These are phyloP conservation scores for Pemphigus obesinymphae DNA, from an alignment of 1,140 invertebrate species.

Conservation along the genomic window DNA sequence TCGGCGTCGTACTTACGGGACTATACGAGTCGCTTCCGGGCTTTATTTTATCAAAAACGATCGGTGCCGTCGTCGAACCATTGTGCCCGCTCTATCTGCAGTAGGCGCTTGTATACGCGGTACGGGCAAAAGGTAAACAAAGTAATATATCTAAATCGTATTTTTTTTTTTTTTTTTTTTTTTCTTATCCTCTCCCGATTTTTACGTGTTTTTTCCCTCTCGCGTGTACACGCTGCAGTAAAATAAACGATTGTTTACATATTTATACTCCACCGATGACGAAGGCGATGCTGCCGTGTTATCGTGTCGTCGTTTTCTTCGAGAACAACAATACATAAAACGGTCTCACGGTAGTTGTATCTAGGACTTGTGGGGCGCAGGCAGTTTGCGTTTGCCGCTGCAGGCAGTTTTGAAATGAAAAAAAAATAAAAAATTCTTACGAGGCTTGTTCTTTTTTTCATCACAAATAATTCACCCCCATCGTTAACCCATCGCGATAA, in stretches of 20 bases:
- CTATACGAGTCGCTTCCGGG: not conserved
- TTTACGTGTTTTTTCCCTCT: not conserved
- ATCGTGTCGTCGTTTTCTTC: slow-evolving; percentile 8
- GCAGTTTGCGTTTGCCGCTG: not conserved
- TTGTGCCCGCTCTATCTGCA: not conserved
- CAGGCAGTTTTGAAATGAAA: not conserved
- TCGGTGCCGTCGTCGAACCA: not conserved
- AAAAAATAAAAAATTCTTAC: not conserved
- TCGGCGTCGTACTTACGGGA: not conserved
- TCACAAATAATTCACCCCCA: not conserved
- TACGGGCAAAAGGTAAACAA: not conserved
- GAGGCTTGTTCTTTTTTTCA: not conserved
- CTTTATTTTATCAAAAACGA: not conserved
- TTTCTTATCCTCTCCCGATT: not conserved
- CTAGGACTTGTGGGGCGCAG: no score
- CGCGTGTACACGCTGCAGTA: not conserved
- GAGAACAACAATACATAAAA: not conserved
- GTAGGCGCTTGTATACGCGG: not conserved
- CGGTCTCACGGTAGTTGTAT: not conserved
- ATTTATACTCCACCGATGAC: no score
- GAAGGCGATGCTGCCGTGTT: not conserved
- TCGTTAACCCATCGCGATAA: not conserved
- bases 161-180: no score
- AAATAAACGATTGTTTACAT: not conserved
- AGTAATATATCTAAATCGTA: slow-evolving; percentile 13